These are phyloP conservation scores for Cantharis lateralis DNA, from an alignment of 2,888 invertebrate genomes.

Conservation along the genomic window DNA sequence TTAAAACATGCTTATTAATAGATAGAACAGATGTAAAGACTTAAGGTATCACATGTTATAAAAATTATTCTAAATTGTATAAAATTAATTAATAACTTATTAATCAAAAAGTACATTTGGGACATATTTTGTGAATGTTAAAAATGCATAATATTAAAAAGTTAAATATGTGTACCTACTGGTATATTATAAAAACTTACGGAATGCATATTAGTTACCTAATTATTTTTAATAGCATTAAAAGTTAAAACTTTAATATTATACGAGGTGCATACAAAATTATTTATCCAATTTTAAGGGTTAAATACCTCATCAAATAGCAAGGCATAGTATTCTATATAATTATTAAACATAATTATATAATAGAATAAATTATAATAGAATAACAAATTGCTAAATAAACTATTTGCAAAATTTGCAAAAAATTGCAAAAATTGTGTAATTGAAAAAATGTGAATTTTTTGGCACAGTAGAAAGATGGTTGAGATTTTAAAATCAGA, in stretches of 20 bases:
- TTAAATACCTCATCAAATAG: no score
- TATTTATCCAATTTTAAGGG: neutral
- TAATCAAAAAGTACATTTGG: neutral
- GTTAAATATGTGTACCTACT: neutral
- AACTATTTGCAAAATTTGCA: no score
- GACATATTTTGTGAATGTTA: neutral
- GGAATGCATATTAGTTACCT: neutral
- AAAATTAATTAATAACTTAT: neutral
- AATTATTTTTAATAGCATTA: neutral
- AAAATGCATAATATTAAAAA: neutral
- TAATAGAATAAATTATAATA: no score
- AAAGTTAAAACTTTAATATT: neutral
- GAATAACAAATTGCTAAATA: no score
- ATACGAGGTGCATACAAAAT: neutral
- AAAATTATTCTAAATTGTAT: neutral
- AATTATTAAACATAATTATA: no score
- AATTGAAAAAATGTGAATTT: no score
- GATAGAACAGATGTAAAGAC: conserved; percentile 2
- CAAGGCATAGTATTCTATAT: no score
- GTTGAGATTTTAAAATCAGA: no score
- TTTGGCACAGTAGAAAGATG: no score
- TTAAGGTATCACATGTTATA: conserved; percentile 1
- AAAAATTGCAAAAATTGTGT: no score
- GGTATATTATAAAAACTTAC: neutral
- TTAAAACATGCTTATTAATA: conserved; percentile 3